Conservation (phyloP, 2,797 vertebrate genomes). For the Sciurus vulgaris region DNA sequence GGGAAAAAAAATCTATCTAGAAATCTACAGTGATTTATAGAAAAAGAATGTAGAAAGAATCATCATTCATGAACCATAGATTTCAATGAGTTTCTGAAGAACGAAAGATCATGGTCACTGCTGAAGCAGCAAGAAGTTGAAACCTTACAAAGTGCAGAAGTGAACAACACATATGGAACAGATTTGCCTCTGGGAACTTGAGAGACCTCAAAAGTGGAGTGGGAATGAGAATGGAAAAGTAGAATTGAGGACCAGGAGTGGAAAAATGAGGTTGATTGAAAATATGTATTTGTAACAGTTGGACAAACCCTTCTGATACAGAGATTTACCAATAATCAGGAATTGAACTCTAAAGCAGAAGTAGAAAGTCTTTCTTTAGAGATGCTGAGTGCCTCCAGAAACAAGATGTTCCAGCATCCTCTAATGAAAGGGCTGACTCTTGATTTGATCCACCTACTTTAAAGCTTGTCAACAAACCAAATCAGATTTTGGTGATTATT, state of each 20-base stretch:
- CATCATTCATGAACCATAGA: neutral
- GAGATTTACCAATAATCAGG: neutral
- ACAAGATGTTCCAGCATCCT: neutral
- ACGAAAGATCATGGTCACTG: neutral
- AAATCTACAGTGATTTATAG: neutral
- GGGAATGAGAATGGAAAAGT: neutral
- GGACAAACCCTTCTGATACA: neutral
- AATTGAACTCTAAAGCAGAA: neutral
- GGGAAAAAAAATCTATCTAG: neutral
- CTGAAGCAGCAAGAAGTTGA: neutral
- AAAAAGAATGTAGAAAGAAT: neutral
- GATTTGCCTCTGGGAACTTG: neutral
- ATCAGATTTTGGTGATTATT: conserved; percentile 6
- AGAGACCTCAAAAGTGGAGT: neutral
- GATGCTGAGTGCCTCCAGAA: neutral
- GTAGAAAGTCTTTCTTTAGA: neutral
- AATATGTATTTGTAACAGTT: neutral
- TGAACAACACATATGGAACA: neutral
- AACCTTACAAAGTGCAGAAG: neutral
- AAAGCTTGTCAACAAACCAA: neutral
- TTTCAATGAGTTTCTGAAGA: neutral
- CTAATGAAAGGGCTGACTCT: neutral
- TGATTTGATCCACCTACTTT: neutral
- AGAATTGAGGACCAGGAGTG: neutral
- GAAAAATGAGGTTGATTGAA: neutral